A percentile compares a stretch with the other conserved stretches of the same genome.
Evolutionary conservation across 2,888 invertebrate species (phyloP).

Genomic region (Tryphoninae sp.): DNA sequence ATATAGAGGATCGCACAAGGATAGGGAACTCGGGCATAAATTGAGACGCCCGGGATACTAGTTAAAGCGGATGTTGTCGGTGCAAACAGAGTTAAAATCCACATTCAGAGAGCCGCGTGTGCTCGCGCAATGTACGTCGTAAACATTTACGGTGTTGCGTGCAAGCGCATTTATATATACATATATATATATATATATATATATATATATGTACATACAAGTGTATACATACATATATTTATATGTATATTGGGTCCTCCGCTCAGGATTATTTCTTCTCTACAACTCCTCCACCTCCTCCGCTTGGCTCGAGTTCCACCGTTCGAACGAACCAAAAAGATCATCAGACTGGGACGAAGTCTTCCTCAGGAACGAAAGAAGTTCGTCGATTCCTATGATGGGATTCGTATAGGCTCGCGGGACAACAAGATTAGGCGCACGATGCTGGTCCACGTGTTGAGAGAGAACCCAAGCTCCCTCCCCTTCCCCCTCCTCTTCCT

Average conservation of each 20-base stretch:
- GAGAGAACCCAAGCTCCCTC: neutral
- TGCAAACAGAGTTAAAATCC: conserved; percentile 59
- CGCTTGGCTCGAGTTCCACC: conserved; percentile 4
- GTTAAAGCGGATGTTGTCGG: conserved; percentile 63
- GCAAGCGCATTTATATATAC: conserved; percentile 35
- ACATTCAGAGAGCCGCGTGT: conserved; percentile 51
- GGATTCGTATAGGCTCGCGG: neutral
- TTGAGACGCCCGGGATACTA: conserved; percentile 60
- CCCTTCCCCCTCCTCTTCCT: no score
- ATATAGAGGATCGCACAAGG: conserved; percentile 25
- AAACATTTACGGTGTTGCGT: conserved; percentile 66
- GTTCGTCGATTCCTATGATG: neutral
- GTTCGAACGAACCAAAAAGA: conserved; percentile 7
- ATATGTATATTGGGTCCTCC: conserved; percentile 36
- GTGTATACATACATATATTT: conserved; percentile 1
- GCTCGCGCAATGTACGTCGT: conserved; percentile 61
- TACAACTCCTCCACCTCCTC: conserved; percentile 13
- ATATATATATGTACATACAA: neutral
- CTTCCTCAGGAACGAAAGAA: neutral
- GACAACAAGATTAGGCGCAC: neutral
- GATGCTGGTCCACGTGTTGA: neutral
- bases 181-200: neutral
- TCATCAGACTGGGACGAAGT: neutral
- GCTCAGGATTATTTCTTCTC: conserved; percentile 24
- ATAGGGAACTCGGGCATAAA: conserved; percentile 55